Base-by-base conservation (phyloP, 2,797 vertebrate species). In the Macrochelys suwanniensis region DNA sequence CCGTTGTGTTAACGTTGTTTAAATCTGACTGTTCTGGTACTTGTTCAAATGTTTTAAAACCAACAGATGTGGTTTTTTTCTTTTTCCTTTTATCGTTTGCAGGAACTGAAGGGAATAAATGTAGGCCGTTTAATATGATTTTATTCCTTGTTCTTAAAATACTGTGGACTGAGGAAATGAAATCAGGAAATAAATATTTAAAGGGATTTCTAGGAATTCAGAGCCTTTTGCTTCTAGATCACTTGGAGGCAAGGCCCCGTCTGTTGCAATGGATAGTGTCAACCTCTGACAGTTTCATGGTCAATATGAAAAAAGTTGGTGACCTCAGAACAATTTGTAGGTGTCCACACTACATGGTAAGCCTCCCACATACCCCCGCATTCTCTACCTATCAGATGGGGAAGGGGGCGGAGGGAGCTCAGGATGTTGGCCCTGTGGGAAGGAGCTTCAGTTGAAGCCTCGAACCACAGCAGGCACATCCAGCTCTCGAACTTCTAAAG, bases 21-120 rank as follows among this genome's bases (percentile, higher is more conserved):
- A 12, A 68, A 42, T 37, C 82, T 79, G 33, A 84, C 7, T 71
- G 25, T 0, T 80, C 89, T 94, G 59, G 56, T 91, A 33, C 11
- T 77, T 0, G 0, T 94, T 92, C 74, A 94, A 92, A 68, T 82
- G 16, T 82, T 93, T 90, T 89, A 93, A 91, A 93, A 61, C 13
- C 4, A 89, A 87, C 53, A 96, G 91, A 92, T 92, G 78, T 85
- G 45, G 4, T 33, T 42, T 74, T 65, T 71, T 59, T 11, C 11
- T 28, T 9, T 57, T 57, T 57, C 9, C 53, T 54, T 54, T 54
- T 8, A 25, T 54, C 54, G 2, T 25, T 25, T 86, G 10, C 88
- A 87, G 47, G 12, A 90, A 95, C 92, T 51, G 16, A 16, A 90
- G 74, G 88, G 85, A 95, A 91, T 89, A 84, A 93, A 95, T 57